Evolutionary conservation across 2,113 vertebrate species (phyloP), one percentile per base, ranked within the genome.

Genomic region (Pteropus alecto): DNA sequence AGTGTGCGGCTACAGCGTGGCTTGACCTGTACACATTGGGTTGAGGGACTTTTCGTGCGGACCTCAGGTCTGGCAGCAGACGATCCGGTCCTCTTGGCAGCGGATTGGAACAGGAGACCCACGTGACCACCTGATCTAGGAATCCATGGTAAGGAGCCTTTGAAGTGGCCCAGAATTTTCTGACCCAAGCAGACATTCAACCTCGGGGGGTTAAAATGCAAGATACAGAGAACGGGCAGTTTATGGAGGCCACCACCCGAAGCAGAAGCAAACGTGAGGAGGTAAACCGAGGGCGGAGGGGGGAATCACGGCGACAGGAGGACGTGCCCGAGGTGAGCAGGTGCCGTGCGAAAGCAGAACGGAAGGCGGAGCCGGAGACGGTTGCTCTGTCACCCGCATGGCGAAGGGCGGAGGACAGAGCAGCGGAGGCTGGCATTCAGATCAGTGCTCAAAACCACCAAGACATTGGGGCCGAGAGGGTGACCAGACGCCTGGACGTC

Each of bases 321-420:
- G 48, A 43, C 6, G 21, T 33, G 38, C 1, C 6, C 38, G 14
- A 35, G 35, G 58, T 24, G 5, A 1, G 38, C 33, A 41, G 48
- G 5, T 7, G 18, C 35, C 16, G 21, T 3, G 48, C 3, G 48
- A 51, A 51, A 13, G 48, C 48, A 3, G 48, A 51, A 14, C 13
- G 5, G 28, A 41, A 77, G 48, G 12, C 15, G 19, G 60, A 76
- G 5, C 51, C 30, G 18, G 8, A 76, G 8, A 22, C 21, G 46
- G n/a, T 28, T 0, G 14, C 18, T 48, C 18, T 22, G 15, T 41
- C 30, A 60, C 67, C 43, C 46, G 43, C 28, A 10, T 3, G 1
- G 4, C 0, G 0, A 6, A 15, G 10, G 0, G 6, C 41, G 13
- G 43, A 14, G 3, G 4, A 12, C 56, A 43, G 5, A 87, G 38